These are phyloP conservation scores for Shinisaurus crocodilurus DNA, from an alignment of 2,113 vertebrate species.

Conservation along the genomic window DNA sequence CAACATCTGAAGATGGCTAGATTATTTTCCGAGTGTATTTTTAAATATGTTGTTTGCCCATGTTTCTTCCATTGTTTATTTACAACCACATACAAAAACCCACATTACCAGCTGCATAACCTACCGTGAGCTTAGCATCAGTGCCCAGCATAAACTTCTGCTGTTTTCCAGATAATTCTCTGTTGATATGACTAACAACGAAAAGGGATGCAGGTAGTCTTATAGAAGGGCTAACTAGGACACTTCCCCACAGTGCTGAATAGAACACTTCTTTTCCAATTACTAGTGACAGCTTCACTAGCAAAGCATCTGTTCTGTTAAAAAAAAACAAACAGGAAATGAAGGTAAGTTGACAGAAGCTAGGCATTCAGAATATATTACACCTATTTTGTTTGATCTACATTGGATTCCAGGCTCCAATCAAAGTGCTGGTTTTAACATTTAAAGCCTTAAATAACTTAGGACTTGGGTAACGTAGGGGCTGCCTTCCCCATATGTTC, in stretches of 20 bases:
- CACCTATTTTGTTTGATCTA: neutral
- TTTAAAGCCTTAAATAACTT: too few species aligned
- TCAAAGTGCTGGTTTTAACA: neutral
- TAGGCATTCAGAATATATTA: neutral
- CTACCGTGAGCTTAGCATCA: slow-evolving; percentile 85
- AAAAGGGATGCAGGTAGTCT: slow-evolving; percentile 93
- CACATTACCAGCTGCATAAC: slow-evolving; percentile 6
- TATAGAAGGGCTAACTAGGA: slow-evolving; percentile 84
- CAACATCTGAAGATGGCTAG: neutral
- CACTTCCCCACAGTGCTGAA: slow-evolving; percentile 89
- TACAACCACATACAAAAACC: neutral
- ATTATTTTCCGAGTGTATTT: neutral
- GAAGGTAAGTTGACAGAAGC: neutral
- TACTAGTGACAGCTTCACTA: slow-evolving; percentile 86
- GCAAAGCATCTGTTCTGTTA: slow-evolving; percentile 88
- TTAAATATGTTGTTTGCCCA: neutral
- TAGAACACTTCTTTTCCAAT: slow-evolving; percentile 92
- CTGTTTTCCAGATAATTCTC: slow-evolving; percentile 74
- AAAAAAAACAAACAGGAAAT: accelerated
- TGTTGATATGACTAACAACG: slow-evolving; percentile 90
- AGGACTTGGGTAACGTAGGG: too few species aligned
- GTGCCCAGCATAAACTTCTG: slow-evolving; percentile 91
- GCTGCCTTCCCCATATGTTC: neutral
- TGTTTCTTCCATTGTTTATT: neutral
- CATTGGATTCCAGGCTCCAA: neutral